Evolutionary conservation across 2,888 invertebrate species (phyloP).

Genomic region (Seladonia tumulorum): DNA sequence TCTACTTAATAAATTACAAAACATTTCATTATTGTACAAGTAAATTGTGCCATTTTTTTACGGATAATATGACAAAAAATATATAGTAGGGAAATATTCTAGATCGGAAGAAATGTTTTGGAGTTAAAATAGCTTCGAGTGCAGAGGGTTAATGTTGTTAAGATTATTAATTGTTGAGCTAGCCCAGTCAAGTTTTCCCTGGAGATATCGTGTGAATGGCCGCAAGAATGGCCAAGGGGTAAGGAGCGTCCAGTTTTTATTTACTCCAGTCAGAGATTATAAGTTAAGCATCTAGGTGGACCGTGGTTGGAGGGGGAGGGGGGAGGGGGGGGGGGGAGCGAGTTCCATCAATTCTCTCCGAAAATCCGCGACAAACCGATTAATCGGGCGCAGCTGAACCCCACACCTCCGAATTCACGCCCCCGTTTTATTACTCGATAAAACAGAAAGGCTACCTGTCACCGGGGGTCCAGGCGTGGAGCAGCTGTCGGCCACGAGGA

Average conservation of each 20-base stretch:
- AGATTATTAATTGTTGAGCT: no score
- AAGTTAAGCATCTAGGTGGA: background rate
- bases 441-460: constrained; percentile 49
- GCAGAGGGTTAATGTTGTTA: no score
- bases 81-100: no score
- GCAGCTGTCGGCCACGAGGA: constrained; percentile 79
- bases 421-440: constrained; percentile 54
- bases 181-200: background rate
- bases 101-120: no score
- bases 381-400: constrained; percentile 10
- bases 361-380: constrained; percentile 15
- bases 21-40: no score
- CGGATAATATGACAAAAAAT: no score
- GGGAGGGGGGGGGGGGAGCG: background rate
- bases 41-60: no score
- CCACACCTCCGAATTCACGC: background rate
- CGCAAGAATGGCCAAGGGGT: background rate
- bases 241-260: background rate
- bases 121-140: no score
- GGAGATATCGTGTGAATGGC: background rate
- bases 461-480: constrained; percentile 54
- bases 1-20: no score
- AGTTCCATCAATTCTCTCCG: background rate
- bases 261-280: background rate
- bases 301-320: no score